phyloP scores from a whole-genome alignment of 2,797 vertebrate species.

The Megaceryle alcyon region DNA sequence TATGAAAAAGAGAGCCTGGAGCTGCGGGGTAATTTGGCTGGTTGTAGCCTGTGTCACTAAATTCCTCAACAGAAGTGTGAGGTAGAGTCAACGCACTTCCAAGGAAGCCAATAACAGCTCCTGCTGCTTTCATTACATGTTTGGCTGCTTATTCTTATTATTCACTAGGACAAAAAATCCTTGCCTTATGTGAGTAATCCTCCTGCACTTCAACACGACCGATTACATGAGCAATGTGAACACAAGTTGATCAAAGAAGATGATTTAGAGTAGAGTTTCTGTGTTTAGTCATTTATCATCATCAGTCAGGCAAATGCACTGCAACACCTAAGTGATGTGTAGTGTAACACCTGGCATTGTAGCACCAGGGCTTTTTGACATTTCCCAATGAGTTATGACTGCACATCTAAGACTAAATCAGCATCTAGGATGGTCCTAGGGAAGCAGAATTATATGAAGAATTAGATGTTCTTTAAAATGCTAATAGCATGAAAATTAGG shows the following conservation, averaged over 20 bases:
- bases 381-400: not conserved
- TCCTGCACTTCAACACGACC: not conserved
- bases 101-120: not conserved
- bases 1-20: not conserved
- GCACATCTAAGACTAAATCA: not conserved
- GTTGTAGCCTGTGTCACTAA: not conserved
- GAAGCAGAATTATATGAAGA: not conserved
- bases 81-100: not conserved
- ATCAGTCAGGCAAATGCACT: not conserved
- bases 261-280: not conserved
- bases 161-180: not conserved
- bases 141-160: slow-evolving; percentile 7
- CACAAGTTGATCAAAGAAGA: slow-evolving; percentile 36
- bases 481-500: not conserved
- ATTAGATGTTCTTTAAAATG: not conserved
- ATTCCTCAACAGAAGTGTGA: slow-evolving; percentile 3
- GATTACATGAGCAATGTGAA: slow-evolving; percentile 46
- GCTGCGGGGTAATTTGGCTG: not conserved
- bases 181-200: slow-evolving; percentile 48
- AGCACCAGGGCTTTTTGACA: not conserved
- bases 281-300: slow-evolving; percentile 47
- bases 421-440: not conserved
- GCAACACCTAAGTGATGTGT: not conserved
- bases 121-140: slow-evolving; percentile 27
- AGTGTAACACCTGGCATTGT: not conserved